These are phyloP conservation scores for Aethina tumida DNA, from an alignment of 1,140 invertebrate species.

Conservation along the genomic window DNA sequence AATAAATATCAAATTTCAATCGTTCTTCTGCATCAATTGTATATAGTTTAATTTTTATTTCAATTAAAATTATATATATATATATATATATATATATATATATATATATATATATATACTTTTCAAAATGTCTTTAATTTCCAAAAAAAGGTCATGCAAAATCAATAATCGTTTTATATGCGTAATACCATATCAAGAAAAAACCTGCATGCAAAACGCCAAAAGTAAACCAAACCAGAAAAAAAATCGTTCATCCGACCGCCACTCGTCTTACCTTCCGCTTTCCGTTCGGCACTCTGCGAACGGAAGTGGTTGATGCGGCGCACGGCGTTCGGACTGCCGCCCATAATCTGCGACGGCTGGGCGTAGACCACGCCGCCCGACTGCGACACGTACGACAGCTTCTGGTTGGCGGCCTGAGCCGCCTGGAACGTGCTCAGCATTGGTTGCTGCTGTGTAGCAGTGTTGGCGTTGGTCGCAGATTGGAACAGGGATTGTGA, in stretches of 20 bases:
- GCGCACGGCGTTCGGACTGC: slow-evolving; percentile 39
- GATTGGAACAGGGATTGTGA: slow-evolving; percentile 28
- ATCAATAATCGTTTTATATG: background rate
- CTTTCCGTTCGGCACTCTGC: slow-evolving; percentile 45
- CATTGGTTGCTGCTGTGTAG: slow-evolving; percentile 30
- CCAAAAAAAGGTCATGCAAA: slow-evolving; percentile 1
- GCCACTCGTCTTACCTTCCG: slow-evolving; percentile 37
- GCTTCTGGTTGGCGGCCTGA: slow-evolving; percentile 37
- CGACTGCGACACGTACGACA: slow-evolving; percentile 33
- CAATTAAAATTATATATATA: too few species aligned
- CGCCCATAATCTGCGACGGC: slow-evolving; percentile 39
- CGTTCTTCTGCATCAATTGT: too few species aligned
- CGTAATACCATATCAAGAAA: too few species aligned
- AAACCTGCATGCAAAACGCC: too few species aligned
- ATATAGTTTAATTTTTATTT: too few species aligned
- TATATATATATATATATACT: too few species aligned
- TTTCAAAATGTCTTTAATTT: too few species aligned
- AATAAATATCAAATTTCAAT: too few species aligned
- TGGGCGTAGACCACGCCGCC: slow-evolving; percentile 42
- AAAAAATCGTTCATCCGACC: background rate
- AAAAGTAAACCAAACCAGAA: too few species aligned
- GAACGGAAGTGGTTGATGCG: slow-evolving; percentile 37
- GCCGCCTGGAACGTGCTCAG: slow-evolving; percentile 43
- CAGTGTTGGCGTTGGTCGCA: slow-evolving; percentile 1
- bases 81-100: too few species aligned